A percentile compares a stretch with the other conserved stretches of the same genome.
phyloP scores from a whole-genome alignment of 2,797 vertebrate genomes.

The Cynopterus sphinx region DNA sequence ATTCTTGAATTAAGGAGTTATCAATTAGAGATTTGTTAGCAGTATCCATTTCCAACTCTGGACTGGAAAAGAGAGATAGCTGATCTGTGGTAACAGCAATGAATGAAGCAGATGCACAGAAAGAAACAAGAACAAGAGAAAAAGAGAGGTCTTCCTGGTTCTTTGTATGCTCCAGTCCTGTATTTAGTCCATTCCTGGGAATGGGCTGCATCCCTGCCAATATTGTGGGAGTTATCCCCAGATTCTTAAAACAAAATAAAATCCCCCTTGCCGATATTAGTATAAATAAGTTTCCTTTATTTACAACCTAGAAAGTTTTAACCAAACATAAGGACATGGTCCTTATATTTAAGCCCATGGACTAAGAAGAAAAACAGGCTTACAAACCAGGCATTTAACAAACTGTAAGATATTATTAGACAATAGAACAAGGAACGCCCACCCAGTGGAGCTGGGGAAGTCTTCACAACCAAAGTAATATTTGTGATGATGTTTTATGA shows the following conservation, averaged over 20 bases:
- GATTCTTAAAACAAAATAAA: background rate
- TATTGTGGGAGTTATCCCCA: background rate
- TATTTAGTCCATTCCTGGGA: background rate
- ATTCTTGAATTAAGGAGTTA: background rate
- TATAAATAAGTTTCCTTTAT: background rate
- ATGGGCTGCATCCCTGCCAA: background rate
- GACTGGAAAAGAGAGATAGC: background rate
- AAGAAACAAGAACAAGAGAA: background rate
- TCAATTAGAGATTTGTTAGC: background rate
- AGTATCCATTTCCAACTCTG: background rate
- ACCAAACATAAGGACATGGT: background rate
- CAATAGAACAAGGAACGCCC: background rate
- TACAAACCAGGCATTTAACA: background rate
- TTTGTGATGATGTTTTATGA: background rate
- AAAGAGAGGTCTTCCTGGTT: background rate
- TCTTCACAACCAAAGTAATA: background rate
- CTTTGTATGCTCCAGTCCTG: background rate
- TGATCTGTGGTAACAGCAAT: background rate
- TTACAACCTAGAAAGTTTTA: background rate
- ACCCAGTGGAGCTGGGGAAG: background rate
- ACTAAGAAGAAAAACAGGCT: background rate
- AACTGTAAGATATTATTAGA: background rate
- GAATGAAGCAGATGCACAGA: background rate
- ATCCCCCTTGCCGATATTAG: background rate
- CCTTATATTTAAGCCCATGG: background rate